Conservation (phyloP, 2,113 vertebrate genomes). For the Gopherus flavomarginatus region DNA sequence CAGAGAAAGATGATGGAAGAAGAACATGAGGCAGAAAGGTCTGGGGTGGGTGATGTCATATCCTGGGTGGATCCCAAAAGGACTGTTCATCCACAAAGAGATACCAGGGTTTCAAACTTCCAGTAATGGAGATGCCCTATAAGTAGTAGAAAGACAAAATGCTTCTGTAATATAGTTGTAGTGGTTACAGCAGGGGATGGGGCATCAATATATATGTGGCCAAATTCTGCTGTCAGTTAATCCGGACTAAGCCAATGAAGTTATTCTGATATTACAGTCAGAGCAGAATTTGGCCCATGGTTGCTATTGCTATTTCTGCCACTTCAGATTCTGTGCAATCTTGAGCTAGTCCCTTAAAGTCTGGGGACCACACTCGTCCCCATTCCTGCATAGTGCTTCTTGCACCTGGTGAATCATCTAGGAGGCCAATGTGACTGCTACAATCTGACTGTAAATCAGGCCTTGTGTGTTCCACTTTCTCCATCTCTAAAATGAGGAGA, state of each 20-base stretch:
- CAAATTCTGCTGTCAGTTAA: neutral
- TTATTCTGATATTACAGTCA: neutral
- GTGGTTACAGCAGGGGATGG: neutral
- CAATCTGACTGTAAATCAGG: rapidly evolving
- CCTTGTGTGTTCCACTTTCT: neutral
- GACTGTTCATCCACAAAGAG: neutral
- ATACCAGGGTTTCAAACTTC: neutral
- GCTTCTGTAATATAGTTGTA: neutral
- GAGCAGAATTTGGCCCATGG: neutral
- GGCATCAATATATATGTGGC: neutral
- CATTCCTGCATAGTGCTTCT: neutral
- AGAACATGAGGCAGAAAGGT: neutral
- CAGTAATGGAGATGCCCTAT: neutral
- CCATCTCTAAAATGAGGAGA: neutral
- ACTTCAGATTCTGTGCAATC: neutral
- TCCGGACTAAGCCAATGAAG: neutral
- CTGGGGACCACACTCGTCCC: neutral
- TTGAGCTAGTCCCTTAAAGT: neutral
- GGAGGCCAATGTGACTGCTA: neutral
- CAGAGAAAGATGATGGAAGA: neutral
- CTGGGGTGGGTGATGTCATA: neutral
- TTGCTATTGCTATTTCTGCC: neutral
- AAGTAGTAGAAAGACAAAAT: neutral
- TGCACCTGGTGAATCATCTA: neutral
- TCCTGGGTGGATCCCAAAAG: neutral